These are phyloP conservation scores for Nerophis ophidion DNA, from an alignment of 2,113 vertebrate genomes.

Conservation along the genomic window DNA sequence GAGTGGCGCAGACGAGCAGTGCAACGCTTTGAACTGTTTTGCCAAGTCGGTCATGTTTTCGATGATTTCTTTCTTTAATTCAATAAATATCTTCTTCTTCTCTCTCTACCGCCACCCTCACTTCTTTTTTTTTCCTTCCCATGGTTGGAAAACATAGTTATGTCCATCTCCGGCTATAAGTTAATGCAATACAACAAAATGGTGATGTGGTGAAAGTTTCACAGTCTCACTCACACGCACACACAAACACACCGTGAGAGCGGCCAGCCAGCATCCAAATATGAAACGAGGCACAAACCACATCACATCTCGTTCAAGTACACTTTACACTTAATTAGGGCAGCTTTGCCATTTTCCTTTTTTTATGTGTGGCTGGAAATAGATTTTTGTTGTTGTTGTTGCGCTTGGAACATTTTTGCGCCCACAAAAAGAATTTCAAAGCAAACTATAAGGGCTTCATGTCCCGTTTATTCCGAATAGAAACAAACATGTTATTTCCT, in stretches of 20 bases:
- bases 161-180: no score
- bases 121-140: no score
- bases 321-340: conserved; percentile 54
- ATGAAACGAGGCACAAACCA: conserved; percentile 55
- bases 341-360: conserved; percentile 34
- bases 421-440: conserved; percentile 44
- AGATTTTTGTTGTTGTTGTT: conserved; percentile 13
- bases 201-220: no score
- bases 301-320: conserved; percentile 52
- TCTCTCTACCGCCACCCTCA: no score
- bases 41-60: no score
- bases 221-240: conserved; percentile 8
- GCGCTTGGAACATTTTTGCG: conserved; percentile 37
- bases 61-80: no score
- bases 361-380: conserved; percentile 50
- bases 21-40: no score
- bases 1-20: no score
- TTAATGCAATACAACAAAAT: no score
- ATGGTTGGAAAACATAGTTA: no score
- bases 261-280: conserved; percentile 28
- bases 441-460: conserved; percentile 13
- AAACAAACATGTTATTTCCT: not conserved
- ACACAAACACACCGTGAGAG: conserved; percentile 36
- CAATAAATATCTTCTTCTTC: no score
- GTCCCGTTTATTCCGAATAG: not conserved